Evolutionary conservation across 1,140 invertebrate genomes (phyloP), one percentile per base, ranked within the genome.

Genomic region (Drosophila dunni): DNA sequence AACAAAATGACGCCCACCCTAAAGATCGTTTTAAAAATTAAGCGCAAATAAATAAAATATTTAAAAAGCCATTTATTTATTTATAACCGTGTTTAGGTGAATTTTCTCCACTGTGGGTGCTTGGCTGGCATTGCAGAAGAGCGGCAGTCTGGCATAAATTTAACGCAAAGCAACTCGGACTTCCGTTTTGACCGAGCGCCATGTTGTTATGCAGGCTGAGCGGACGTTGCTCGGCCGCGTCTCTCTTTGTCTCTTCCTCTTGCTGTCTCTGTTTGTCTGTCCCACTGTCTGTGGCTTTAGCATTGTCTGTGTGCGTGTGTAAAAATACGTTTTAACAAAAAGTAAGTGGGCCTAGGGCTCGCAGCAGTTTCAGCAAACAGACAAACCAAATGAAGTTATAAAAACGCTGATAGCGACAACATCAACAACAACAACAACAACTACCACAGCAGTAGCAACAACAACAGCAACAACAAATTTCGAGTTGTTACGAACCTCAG

Each of bases 341-440:
- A 68, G 73, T 64, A 79, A 76, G 67, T 67, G 65, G 75, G 40
- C 65, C 58, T 57, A 38, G 72, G 65, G 72, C 66, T 11, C 42
- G 45, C 66, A 45, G 34, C 64, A 70, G 51, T 60, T 68, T 71
- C 60, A 51, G 54, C 72, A 63, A 69, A 60, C 75, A 70, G 69
- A 67, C 64, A 65, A 65, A 65, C 72, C 79, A 88, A 86, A 86
- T 86, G 83, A 86, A 88, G 83, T 88, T 88, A 83, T 83, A 79
- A 72, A 75, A 83, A 80, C 67, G 80, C 83, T 78, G 83, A 86
- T 86, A 86, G 76, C 75, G 50, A 13, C 70, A 48, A n/a, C 57
- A 51, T n/a, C 51, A 50, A 36, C 29, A 61, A 7, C 50, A 58
- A 13, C 40, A 42, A 15, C 33, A 58, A 36, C 17, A 63, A 54